Evolutionary conservation across 2,888 invertebrate genomes (phyloP).

Genomic region (Clostera curtula): DNA sequence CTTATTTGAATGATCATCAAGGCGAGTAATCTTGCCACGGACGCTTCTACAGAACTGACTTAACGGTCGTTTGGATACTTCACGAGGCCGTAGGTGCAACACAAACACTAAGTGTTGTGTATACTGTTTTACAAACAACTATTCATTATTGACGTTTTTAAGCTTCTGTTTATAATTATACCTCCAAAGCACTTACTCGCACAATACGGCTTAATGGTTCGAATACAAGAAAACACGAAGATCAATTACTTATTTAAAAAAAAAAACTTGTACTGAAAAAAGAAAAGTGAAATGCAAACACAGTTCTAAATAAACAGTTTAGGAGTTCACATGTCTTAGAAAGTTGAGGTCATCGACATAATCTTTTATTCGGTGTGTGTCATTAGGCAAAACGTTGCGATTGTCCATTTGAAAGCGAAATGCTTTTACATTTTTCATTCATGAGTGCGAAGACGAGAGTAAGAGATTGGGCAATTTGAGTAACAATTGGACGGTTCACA

Average conservation of each 20-base stretch:
- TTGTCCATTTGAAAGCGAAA: slow-evolving; percentile 41
- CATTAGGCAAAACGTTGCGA: slow-evolving; percentile 34
- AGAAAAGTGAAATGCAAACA: slow-evolving; percentile 23
- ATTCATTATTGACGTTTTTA: too few relatives aligned
- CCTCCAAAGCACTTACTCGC: too few relatives aligned
- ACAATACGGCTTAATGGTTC: too few relatives aligned
- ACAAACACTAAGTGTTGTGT: too few relatives aligned
- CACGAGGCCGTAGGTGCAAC: background rate
- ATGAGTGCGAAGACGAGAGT: slow-evolving; percentile 26
- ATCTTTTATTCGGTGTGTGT: slow-evolving; percentile 42
- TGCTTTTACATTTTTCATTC: slow-evolving; percentile 33
- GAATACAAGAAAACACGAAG: too few relatives aligned
- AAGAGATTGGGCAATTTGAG: slow-evolving; percentile 28
- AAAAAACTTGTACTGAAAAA: slow-evolving; percentile 16
- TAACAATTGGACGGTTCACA: slow-evolving; percentile 25
- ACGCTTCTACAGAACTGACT: slow-evolving; percentile 1
- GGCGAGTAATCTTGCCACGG: slow-evolving; percentile 3
- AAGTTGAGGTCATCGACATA: slow-evolving; percentile 44
- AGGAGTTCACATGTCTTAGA: slow-evolving; percentile 40
- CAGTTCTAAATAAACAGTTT: slow-evolving; percentile 27
- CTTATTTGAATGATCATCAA: slow-evolving; percentile 8
- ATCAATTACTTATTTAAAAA: too few relatives aligned
- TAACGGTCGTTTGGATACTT: background rate
- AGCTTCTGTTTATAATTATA: too few relatives aligned
- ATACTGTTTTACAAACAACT: too few relatives aligned